phyloP scores from a whole-genome alignment of 1,140 invertebrate species.

The Drosophila melanica region DNA sequence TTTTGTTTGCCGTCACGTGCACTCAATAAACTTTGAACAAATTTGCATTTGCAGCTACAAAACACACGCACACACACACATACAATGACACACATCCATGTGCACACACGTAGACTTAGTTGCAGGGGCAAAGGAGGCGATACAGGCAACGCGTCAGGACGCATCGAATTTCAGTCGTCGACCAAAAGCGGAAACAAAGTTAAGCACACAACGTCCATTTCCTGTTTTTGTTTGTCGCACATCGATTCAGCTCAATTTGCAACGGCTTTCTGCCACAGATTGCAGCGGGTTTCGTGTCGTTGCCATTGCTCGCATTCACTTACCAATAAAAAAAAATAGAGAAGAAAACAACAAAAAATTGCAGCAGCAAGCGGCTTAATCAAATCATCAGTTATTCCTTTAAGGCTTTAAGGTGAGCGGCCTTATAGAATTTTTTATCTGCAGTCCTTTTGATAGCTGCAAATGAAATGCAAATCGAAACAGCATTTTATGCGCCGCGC shows the following conservation, averaged over 20 bases:
- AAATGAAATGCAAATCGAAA: conserved; percentile 75
- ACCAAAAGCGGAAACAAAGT: conserved; percentile 73
- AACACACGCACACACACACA: conserved; percentile 30
- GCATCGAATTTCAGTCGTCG: conserved; percentile 77
- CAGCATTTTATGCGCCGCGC: conserved; percentile 46
- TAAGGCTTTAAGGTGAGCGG: conserved; percentile 17
- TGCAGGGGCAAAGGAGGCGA: background rate
- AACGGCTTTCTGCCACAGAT: conserved; percentile 76
- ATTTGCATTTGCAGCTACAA: conserved; percentile 75
- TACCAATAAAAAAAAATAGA: conserved; percentile 4
- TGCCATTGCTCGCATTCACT: conserved; percentile 5
- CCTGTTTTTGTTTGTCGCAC: conserved; percentile 76
- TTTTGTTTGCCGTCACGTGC: conserved; percentile 83
- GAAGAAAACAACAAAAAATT: background rate
- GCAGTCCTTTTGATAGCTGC: conserved; percentile 52
- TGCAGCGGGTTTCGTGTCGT: conserved; percentile 56
- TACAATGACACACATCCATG: conserved; percentile 4
- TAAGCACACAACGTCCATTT: conserved; percentile 81
- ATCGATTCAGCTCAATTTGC: conserved; percentile 76
- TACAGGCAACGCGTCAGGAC: conserved; percentile 11
- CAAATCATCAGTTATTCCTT: conserved; percentile 15
- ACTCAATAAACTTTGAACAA: conserved; percentile 83
- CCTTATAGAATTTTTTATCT: conserved; percentile 20
- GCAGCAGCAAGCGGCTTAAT: conserved; percentile 25
- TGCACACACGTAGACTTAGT: conserved; percentile 7